These are phyloP conservation scores for Dryocosmus kuriphilus DNA, from an alignment of 2,888 invertebrate species.

Conservation along the genomic window DNA sequence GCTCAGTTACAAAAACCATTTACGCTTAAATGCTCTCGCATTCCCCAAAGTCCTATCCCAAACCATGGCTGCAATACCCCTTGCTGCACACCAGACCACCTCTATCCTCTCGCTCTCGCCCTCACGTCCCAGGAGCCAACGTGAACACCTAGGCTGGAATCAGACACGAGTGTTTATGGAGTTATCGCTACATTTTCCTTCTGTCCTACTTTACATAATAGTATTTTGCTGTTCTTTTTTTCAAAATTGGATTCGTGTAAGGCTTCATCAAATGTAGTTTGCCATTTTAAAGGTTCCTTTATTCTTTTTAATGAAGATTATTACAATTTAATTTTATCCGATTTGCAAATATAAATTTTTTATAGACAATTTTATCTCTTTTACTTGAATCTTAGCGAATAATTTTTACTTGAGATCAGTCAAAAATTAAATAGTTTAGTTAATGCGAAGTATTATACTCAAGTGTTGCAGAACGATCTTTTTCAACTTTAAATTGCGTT, in stretches of 20 bases:
- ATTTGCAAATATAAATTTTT: too few species aligned
- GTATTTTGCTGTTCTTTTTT: slow-evolving; percentile 31
- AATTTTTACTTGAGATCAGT: too few species aligned
- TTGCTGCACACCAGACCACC: slow-evolving; percentile 49
- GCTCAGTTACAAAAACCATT: slow-evolving; percentile 77
- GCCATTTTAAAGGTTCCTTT: neutral
- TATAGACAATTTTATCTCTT: too few species aligned
- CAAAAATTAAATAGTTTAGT: too few species aligned
- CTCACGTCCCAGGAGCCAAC: slow-evolving; percentile 45
- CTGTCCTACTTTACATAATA: slow-evolving; percentile 37
- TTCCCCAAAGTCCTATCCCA: slow-evolving; percentile 58
- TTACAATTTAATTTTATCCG: too few species aligned
- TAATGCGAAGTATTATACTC: too few species aligned
- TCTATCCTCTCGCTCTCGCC: slow-evolving; percentile 43
- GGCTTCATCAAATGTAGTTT: neutral
- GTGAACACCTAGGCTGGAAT: slow-evolving; percentile 20
- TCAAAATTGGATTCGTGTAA: neutral
- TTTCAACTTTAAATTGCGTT: too few species aligned
- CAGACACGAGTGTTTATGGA: slow-evolving; percentile 46
- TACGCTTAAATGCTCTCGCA: slow-evolving; percentile 75
- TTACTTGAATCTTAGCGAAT: too few species aligned
- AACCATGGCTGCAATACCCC: slow-evolving; percentile 64
- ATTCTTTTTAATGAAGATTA: neutral
- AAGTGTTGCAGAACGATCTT: too few species aligned
- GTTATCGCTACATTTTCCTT: slow-evolving; percentile 44